These are phyloP conservation scores for Cricetomys ansorgei DNA, from an alignment of 2,113 vertebrate species.

Conservation along the genomic window DNA sequence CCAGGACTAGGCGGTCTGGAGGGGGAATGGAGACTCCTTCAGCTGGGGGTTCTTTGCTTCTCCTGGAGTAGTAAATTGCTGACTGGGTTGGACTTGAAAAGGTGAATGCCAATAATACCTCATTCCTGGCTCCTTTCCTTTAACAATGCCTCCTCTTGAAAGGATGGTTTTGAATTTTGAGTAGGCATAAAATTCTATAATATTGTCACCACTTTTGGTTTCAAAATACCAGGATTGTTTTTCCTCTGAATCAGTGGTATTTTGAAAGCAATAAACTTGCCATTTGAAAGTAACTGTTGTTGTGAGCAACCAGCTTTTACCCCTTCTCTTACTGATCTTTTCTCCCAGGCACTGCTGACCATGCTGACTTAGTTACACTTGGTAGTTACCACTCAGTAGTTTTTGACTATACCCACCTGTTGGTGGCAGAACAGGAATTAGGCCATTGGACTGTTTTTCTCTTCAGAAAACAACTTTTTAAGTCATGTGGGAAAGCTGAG, in stretches of 20 bases:
- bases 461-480: constrained; percentile 39
- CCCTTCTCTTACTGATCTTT: background rate
- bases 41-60: background rate
- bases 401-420: background rate
- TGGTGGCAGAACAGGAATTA: background rate
- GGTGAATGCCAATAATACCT: background rate
- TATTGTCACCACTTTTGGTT: background rate
- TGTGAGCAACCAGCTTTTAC: background rate
- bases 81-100: background rate
- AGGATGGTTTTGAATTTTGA: constrained; percentile 36
- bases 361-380: background rate
- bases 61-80: background rate
- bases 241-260: background rate
- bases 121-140: background rate
- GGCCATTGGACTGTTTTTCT: constrained; percentile 36
- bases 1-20: background rate
- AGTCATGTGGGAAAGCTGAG: background rate
- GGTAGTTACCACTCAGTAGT: background rate
- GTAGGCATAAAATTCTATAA: background rate
- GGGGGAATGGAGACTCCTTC: background rate
- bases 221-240: background rate
- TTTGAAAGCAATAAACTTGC: constrained; percentile 47
- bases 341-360: background rate
- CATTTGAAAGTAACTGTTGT: background rate
- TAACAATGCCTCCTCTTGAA: background rate